Conservation (phyloP, 2,113 vertebrate species). For the Cervus canadensis region DNA sequence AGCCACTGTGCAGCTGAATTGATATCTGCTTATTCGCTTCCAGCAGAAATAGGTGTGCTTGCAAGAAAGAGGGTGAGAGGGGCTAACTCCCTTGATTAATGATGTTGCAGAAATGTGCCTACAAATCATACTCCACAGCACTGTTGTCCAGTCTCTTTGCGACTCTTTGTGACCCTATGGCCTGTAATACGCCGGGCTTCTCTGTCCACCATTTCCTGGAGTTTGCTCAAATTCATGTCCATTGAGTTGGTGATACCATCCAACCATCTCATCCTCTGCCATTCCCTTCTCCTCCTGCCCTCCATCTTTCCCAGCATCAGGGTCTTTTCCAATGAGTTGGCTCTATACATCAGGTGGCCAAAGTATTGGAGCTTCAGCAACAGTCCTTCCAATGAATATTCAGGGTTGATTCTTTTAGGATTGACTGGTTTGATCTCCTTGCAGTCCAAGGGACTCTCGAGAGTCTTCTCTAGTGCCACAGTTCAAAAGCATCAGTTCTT, state of each 20-base stretch:
- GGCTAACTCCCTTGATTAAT: neutral
- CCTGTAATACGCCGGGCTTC: neutral
- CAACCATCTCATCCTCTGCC: neutral
- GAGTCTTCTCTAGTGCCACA: neutral
- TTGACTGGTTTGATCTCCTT: neutral
- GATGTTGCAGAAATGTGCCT: neutral
- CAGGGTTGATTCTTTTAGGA: neutral
- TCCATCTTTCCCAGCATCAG: neutral
- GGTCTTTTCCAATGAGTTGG: neutral
- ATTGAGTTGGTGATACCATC: neutral
- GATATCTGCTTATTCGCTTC: neutral
- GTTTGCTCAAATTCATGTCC: neutral
- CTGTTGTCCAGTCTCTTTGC: neutral
- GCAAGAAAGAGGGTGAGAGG: neutral
- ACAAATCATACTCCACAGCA: neutral
- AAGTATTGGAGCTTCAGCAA: neutral
- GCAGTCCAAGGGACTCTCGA: neutral
- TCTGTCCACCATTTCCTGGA: neutral
- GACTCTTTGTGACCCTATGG: neutral
- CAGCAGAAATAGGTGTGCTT: constrained; percentile 1
- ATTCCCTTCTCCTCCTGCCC: neutral
- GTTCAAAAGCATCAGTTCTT: neutral
- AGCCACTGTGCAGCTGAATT: neutral
- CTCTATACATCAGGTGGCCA: neutral
- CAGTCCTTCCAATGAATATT: neutral